phyloP scores from a whole-genome alignment of 35 echinoderm and acorn worm species.

The Anneissia japonica region DNA sequence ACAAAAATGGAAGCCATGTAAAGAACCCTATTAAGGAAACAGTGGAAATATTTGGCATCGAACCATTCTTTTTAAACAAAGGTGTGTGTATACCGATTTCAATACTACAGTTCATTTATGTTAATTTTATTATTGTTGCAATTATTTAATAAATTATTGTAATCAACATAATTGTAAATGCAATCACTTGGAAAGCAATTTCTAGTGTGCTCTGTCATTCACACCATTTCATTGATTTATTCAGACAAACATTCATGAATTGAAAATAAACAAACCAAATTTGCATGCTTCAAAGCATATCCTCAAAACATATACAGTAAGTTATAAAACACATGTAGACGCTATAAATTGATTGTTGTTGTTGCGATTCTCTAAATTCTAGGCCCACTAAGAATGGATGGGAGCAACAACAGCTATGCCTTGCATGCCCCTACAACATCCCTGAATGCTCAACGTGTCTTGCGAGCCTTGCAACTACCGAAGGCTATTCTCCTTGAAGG shows the following conservation, averaged over 20 bases:
- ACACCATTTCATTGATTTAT: too few relatives aligned
- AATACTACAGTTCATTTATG: too few relatives aligned
- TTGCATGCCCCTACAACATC: conserved; percentile 77
- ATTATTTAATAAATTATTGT: too few relatives aligned
- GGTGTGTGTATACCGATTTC: too few relatives aligned
- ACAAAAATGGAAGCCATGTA: background rate
- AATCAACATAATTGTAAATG: too few relatives aligned
- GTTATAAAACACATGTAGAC: background rate
- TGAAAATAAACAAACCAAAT: too few relatives aligned
- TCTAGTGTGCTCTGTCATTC: too few relatives aligned
- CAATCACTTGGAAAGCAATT: too few relatives aligned
- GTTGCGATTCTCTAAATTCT: too few relatives aligned
- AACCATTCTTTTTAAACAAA: conserved; percentile 77
- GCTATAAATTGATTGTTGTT: background rate
- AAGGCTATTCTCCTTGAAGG: conserved; percentile 80
- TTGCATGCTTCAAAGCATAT: too few relatives aligned
- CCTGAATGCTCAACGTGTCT: conserved; percentile 58
- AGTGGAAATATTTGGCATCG: conserved; percentile 55
- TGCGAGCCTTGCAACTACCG: conserved; percentile 74
- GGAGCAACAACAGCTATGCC: conserved; percentile 35
- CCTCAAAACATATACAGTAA: background rate
- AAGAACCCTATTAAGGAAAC: conserved; percentile 9
- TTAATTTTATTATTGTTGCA: too few relatives aligned
- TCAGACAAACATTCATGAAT: too few relatives aligned
- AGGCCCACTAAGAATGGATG: background rate